phyloP scores from a whole-genome alignment of 2,113 vertebrate genomes.

The Corythaixoides concolor region DNA sequence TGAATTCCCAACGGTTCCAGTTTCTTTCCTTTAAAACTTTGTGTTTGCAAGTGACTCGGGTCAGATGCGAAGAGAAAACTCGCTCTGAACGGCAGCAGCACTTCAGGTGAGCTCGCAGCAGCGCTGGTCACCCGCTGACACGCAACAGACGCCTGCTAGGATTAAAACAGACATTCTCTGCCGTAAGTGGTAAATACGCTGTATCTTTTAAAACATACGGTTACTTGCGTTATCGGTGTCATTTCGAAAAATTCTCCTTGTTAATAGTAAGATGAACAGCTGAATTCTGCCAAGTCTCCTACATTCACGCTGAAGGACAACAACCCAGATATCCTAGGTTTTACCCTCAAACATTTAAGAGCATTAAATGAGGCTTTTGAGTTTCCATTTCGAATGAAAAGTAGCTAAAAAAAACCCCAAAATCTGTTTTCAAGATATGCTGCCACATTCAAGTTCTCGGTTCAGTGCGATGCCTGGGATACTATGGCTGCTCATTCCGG shows the following conservation, averaged over 20 bases:
- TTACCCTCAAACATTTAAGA: constrained; percentile 41
- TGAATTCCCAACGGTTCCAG: neutral
- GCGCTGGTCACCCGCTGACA: constrained; percentile 33
- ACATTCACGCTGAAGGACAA: constrained; percentile 59
- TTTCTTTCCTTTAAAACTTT: neutral
- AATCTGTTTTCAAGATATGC: neutral
- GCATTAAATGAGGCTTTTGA: constrained; percentile 58
- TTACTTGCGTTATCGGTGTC: constrained; percentile 33
- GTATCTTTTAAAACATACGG: neutral
- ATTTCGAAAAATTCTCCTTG: constrained; percentile 43
- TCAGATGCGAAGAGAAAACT: neutral
- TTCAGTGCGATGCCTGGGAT: neutral
- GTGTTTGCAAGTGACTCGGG: neutral
- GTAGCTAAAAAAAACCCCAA: neutral
- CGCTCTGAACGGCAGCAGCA: neutral
- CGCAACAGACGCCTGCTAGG: constrained; percentile 54
- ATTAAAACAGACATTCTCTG: constrained; percentile 30
- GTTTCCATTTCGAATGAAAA: constrained; percentile 1
- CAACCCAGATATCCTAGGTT: constrained; percentile 57
- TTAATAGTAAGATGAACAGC: constrained; percentile 76
- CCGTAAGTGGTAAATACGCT: neutral
- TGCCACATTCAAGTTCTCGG: neutral
- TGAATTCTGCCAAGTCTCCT: constrained; percentile 55
- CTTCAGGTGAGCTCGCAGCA: neutral
- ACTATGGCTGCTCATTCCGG: neutral